These are phyloP conservation scores for Habrosyne pyritoides DNA, from an alignment of 2,888 invertebrate genomes.

Conservation along the genomic window DNA sequence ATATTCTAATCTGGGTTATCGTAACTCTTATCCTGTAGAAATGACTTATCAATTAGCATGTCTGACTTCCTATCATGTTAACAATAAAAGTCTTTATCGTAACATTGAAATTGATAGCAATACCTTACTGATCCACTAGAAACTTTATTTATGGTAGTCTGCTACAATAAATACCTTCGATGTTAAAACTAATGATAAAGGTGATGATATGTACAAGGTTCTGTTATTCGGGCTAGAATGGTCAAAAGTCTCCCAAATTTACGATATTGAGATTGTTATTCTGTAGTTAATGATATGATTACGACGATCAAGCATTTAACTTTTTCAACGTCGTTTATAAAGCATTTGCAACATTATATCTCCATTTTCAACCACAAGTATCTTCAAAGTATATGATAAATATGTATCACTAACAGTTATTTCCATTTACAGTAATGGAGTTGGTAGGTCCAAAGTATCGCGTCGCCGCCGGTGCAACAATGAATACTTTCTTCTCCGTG, in stretches of 20 bases:
- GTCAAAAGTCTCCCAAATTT: too few relatives aligned
- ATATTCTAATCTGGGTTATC: too few relatives aligned
- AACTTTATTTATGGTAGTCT: background rate
- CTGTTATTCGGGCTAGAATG: too few relatives aligned
- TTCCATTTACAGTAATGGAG: constrained; percentile 84
- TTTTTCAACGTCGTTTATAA: too few relatives aligned
- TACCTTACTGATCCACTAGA: background rate
- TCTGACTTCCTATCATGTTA: background rate
- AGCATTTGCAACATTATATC: too few relatives aligned
- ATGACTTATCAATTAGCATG: background rate
- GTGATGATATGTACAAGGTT: background rate
- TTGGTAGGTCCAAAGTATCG: constrained; percentile 88
- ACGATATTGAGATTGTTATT: too few relatives aligned
- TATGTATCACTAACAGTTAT: too few relatives aligned
- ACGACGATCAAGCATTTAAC: too few relatives aligned
- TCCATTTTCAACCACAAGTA: too few relatives aligned
- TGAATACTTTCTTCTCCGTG: constrained; percentile 86
- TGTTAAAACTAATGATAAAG: background rate
- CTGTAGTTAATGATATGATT: too few relatives aligned
- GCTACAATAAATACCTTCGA: background rate
- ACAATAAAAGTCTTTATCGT: background rate
- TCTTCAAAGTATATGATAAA: too few relatives aligned
- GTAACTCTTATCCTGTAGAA: background rate
- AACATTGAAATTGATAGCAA: background rate
- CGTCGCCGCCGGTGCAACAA: constrained; percentile 86